Conservation (phyloP, 2,797 vertebrate genomes). For the Gastrophryne carolinensis region DNA sequence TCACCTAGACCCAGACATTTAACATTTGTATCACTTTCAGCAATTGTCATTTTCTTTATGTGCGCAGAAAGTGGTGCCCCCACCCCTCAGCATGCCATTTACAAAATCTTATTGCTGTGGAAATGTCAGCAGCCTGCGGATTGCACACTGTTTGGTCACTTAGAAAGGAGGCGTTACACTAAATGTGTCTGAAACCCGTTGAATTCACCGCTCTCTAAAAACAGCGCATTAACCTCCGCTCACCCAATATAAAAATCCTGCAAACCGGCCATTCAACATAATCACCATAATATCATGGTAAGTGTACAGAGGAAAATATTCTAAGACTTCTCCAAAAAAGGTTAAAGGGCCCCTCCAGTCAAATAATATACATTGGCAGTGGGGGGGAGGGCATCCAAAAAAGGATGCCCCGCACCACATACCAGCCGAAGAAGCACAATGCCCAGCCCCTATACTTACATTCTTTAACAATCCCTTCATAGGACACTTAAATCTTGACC, state of each 20-base stretch:
- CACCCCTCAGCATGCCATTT: slow-evolving; percentile 3
- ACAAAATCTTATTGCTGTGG: slow-evolving; percentile 12
- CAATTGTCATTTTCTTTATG: neutral
- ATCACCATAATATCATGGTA: neutral
- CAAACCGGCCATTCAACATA: neutral
- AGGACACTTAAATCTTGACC: too few relatives aligned
- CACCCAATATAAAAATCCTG: neutral
- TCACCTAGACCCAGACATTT: neutral
- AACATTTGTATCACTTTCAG: slow-evolving; percentile 5
- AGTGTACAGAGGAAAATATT: neutral
- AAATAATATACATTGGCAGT: too few relatives aligned
- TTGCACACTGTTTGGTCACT: slow-evolving; percentile 25
- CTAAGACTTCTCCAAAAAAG: too few relatives aligned
- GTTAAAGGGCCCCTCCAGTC: too few relatives aligned
- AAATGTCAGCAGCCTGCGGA: slow-evolving; percentile 36
- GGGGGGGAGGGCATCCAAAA: too few relatives aligned
- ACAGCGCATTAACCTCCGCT: slow-evolving; percentile 20
- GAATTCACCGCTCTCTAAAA: neutral
- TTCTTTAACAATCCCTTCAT: too few relatives aligned
- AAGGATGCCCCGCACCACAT: too few relatives aligned
- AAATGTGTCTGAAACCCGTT: slow-evolving; percentile 12
- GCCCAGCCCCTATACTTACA: too few relatives aligned
- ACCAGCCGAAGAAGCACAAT: too few relatives aligned
- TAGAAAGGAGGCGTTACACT: slow-evolving; percentile 19
- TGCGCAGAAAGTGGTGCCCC: neutral